phyloP scores from a whole-genome alignment of 2,797 vertebrate genomes.

The Sebastes steindachneri region DNA sequence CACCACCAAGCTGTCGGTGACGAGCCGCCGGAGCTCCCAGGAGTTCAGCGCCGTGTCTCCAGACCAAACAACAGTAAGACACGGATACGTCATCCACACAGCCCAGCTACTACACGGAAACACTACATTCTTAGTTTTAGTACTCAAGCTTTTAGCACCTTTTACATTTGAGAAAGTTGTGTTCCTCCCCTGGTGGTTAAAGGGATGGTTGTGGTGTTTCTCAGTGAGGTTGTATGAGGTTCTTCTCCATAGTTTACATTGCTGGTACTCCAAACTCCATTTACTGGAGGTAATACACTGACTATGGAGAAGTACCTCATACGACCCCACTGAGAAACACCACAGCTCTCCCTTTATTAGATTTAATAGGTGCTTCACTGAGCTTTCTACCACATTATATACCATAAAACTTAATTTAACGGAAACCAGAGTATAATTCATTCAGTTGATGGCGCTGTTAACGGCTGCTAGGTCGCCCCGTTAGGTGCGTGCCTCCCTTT shows the following conservation, averaged over 20 bases:
- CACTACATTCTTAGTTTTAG: neutral
- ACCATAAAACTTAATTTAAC: too few species aligned
- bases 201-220: neutral
- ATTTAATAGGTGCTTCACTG: neutral
- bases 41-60: conserved; percentile 77
- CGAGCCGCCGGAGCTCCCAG: conserved; percentile 82
- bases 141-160: neutral
- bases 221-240: too few species aligned
- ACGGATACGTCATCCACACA: neutral
- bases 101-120: neutral
- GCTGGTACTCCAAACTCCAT: too few species aligned
- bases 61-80: conserved; percentile 69
- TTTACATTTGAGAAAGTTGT: neutral
- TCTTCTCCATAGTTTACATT: too few species aligned
- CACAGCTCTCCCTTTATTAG: neutral
- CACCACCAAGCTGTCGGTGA: conserved; percentile 86
- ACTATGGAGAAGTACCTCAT: neutral
- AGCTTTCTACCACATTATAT: too few species aligned
- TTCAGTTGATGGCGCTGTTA: too few species aligned
- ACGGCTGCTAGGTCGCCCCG: too few species aligned
- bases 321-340: too few species aligned
- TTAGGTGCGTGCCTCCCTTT: too few species aligned
- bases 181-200: neutral
- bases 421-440: too few species aligned
- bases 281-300: neutral